Base-by-base conservation (phyloP, 2,888 invertebrate species). In the Diplolepis rosae region DNA sequence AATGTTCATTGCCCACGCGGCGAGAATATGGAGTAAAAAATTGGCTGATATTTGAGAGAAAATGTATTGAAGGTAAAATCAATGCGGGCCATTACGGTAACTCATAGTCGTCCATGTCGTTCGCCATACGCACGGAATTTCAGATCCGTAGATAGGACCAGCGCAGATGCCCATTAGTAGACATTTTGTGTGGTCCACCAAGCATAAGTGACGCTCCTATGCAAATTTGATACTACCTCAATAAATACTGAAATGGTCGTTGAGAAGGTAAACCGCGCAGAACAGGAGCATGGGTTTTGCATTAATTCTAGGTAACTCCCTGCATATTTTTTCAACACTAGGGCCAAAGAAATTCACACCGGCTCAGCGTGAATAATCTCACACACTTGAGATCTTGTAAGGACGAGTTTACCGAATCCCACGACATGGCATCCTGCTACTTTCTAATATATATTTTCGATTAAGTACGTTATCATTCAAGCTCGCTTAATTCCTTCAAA, bases 121-220 rank as follows among this genome's bases (percentile, higher is more conserved):
- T 66, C 45, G 66, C 66, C 50, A 66, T 50, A 66, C 66, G 69
- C 74, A 75, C 78, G 80, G 83, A 83, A 82, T 84, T 82, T 78
- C 80, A 82, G 82, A 82, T 82, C 77, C 76, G 72, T 73, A 80
- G 80, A 81, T 80, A 76, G 78, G 67, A 72, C 78, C 73, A 66
- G 77, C 77, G 72, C 76, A 78, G 78, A 79, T 77, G 77, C 75
- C 87, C 86, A 87, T 87, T 87, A 88, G 87, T 85, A 85, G 84
- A 84, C 85, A 87, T 86, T 87, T 86, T 88, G 88, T 88, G 87
- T 88, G 88, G 87, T 88, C 88, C 84, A 73, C 66, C 71, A 72
- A 74, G 78, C 76, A 80, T 77, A 82, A 80, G 80, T 82, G 81
- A 82, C 82, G 84, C 84, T 85, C 80, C 82, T 87, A 88, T 88